Conservation (phyloP, 2,113 vertebrate genomes). For the Dryoscopus gambensis region DNA sequence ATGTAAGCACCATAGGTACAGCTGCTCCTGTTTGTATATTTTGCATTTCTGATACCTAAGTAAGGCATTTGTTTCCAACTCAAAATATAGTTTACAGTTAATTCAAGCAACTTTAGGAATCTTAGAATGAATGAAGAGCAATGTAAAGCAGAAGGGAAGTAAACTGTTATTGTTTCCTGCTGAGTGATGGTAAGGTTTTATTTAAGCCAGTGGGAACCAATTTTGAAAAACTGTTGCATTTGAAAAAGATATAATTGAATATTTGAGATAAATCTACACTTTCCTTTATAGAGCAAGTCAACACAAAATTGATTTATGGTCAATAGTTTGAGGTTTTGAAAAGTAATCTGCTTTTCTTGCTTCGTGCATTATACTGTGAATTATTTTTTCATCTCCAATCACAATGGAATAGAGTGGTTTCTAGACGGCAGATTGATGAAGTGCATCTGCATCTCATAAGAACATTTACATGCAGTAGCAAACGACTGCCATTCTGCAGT, state of each 20-base stretch:
- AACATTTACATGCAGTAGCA: neutral
- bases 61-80: neutral
- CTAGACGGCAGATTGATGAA: neutral
- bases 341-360: neutral
- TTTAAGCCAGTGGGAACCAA: neutral
- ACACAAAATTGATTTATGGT: neutral
- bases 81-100: neutral
- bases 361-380: neutral
- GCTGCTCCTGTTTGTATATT: neutral
- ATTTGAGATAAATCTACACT: neutral
- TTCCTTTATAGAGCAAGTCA: neutral
- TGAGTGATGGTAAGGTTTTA: neutral
- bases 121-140: neutral
- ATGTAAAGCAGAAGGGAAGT: neutral
- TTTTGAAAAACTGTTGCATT: neutral
- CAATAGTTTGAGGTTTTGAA: neutral
- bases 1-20: neutral
- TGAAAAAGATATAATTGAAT: neutral
- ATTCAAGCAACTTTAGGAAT: neutral
- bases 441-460: neutral
- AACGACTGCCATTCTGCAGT: neutral
- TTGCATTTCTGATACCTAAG: neutral
- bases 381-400: neutral
- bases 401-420: neutral
- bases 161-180: neutral